A percentile compares a stretch with the other conserved stretches of the same genome.
Conservation (phyloP, 2,797 vertebrate species). For the Oryzias sinensis region DNA sequence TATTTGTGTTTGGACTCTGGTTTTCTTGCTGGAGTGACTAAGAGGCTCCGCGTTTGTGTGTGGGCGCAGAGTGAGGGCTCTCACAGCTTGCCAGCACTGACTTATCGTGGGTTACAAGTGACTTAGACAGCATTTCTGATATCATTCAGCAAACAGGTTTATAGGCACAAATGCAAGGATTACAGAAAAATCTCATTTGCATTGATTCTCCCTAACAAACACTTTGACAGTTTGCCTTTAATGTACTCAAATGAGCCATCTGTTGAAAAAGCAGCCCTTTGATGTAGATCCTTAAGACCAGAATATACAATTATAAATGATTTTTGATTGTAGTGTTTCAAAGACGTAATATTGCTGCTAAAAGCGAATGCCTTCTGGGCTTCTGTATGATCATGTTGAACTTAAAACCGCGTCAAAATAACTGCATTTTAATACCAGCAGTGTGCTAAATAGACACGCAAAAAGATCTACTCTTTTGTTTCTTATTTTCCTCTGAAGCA, state of each 20-base stretch:
- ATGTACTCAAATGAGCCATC: constrained; percentile 11
- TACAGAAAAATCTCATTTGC: constrained; percentile 10
- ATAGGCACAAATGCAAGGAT: constrained; percentile 12
- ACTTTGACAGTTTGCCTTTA: not conserved
- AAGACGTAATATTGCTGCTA: too few species aligned
- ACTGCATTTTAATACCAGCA: constrained; percentile 53
- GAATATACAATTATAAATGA: constrained; percentile 20
- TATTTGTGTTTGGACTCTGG: constrained; percentile 32
- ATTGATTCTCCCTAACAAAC: constrained; percentile 8
- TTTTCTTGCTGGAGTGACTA: constrained; percentile 61
- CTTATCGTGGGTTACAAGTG: constrained; percentile 60
- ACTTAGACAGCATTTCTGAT: constrained; percentile 42
- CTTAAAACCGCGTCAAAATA: constrained; percentile 29
- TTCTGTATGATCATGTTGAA: too few species aligned
- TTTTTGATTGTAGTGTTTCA: constrained; percentile 20
- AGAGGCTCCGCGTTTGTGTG: constrained; percentile 60
- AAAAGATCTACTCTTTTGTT: constrained; percentile 18
- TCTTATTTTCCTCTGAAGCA: constrained; percentile 10
- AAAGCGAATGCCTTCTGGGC: too few species aligned
- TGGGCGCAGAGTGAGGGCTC: constrained; percentile 49
- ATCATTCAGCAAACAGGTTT: constrained; percentile 27
- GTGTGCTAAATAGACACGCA: constrained; percentile 73
- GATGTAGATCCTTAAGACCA: constrained; percentile 25
- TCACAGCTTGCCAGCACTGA: constrained; percentile 51
- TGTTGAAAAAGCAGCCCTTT: constrained; percentile 22